Base-by-base conservation (phyloP, 2,797 vertebrate species). In the Epinephelus coioides region DNA sequence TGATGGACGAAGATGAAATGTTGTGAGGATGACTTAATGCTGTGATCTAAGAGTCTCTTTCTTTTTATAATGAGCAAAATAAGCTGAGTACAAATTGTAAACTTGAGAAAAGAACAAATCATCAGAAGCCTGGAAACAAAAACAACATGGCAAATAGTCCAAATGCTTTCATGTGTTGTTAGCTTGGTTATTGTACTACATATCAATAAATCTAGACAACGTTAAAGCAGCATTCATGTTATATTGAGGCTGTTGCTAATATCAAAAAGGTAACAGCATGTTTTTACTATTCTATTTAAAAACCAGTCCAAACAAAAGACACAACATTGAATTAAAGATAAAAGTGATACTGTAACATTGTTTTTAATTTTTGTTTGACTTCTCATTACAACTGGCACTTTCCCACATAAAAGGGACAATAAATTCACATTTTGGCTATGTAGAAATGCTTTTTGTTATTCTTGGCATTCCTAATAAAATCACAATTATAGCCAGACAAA, bases 221-320 rank as follows among this genome's bases (percentile, higher is more conserved):
- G 69, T 82, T 78, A 88, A 92, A 94, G 93, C 92, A 93, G 91
- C 91, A 86, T 91, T 92, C 85, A 75, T 82, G 86, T 92, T 87
- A 90, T 79, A 90, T 59, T 72, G 72, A 84, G 38, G 76, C 71
- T 72, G 43, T 80, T 62, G 34, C 75, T 79, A 81, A 82, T 83
- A 86, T 78, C 30, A 83, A 88, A 47, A 76, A 34, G 47, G 50
- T 71, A 87, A 91, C 59, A 61, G 44, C 64, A 15, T 78, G 38
- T 71, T 68, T 76, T 76, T 72, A 60, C 78, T 88, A 76, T 44
- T 85, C 69, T 88, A 87, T 69, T 69, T 65, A 50, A 77, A 87
- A 84, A 86, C 6, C 54, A 68, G 40, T 65, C 61, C 49, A 78
- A 74, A 64, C 46, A 64, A 88, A 89, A 66, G 30, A 88, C 47